Percentiles rank a stretch among this genome's conserved stretches.
Conservation (phyloP, 2,113 vertebrate species). For the Megaceryle maxima region DNA sequence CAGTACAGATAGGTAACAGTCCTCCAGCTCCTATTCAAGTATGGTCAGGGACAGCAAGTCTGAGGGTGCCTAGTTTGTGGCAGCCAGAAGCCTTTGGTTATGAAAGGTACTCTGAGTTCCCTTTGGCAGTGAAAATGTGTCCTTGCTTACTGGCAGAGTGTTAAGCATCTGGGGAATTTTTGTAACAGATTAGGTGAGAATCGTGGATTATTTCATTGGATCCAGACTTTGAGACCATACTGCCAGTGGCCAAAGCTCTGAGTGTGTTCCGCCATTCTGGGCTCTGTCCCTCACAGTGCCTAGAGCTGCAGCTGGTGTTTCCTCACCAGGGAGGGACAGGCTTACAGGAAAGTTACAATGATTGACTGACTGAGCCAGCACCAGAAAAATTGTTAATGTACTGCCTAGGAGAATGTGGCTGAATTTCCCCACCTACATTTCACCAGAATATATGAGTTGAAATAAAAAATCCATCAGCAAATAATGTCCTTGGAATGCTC, state of each 20-base stretch:
- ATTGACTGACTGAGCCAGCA: accelerated
- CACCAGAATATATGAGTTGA: neutral
- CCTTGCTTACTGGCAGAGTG: neutral
- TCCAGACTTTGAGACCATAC: neutral
- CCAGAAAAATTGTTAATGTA: neutral
- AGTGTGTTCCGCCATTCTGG: accelerated
- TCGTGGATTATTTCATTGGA: neutral
- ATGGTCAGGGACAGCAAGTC: neutral
- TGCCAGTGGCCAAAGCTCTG: neutral
- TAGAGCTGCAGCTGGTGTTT: neutral
- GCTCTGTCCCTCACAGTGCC: neutral
- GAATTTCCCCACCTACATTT: neutral
- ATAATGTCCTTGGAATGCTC: neutral
- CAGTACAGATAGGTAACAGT: neutral
- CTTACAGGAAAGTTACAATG: neutral
- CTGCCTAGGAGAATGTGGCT: neutral
- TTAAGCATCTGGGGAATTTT: accelerated
- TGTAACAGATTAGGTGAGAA: neutral
- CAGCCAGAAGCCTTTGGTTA: neutral
- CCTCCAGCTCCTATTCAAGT: neutral
- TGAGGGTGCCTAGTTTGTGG: neutral
- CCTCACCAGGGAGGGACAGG: neutral
- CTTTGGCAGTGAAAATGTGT: neutral
- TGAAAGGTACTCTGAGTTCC: neutral
- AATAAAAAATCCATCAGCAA: neutral